phyloP scores from a whole-genome alignment of 2,797 vertebrate genomes.

The Rhinichthys osculus region DNA sequence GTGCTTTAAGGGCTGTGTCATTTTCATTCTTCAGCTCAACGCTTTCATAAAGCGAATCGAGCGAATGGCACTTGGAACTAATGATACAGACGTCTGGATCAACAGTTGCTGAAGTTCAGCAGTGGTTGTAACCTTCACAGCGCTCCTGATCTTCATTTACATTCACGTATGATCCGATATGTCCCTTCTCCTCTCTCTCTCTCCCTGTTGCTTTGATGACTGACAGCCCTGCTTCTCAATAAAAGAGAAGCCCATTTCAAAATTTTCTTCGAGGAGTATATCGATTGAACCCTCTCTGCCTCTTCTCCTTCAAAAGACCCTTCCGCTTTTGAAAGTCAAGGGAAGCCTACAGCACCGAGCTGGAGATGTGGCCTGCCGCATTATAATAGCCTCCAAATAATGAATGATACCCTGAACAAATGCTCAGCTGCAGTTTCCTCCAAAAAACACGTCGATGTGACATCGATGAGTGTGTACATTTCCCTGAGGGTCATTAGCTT shows the following conservation, averaged over 20 bases:
- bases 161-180: conserved; percentile 26
- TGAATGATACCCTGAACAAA: conserved; percentile 7
- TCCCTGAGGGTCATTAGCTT: neutral
- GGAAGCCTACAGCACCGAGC: conserved; percentile 13
- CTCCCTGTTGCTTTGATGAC: conserved; percentile 17
- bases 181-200: conserved; percentile 9
- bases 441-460: neutral
- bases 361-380: conserved; percentile 21
- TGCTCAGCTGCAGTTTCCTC: neutral
- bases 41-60: neutral
- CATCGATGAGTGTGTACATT: conserved; percentile 2
- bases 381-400: conserved; percentile 36
- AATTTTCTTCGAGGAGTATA: conserved; percentile 25
- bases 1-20: neutral
- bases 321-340: conserved; percentile 41
- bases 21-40: neutral
- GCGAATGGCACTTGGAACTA: neutral
- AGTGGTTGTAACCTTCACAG: conserved; percentile 26
- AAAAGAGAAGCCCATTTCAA: conserved; percentile 37
- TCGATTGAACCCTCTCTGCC: conserved; percentile 48
- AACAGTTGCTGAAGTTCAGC: conserved; percentile 19
- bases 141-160: conserved; percentile 25
- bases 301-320: conserved; percentile 41
- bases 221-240: conserved; percentile 41
- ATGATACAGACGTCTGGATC: neutral